Base-by-base conservation (phyloP, 1,140 invertebrate genomes). In the Parapsyche elsis region DNA sequence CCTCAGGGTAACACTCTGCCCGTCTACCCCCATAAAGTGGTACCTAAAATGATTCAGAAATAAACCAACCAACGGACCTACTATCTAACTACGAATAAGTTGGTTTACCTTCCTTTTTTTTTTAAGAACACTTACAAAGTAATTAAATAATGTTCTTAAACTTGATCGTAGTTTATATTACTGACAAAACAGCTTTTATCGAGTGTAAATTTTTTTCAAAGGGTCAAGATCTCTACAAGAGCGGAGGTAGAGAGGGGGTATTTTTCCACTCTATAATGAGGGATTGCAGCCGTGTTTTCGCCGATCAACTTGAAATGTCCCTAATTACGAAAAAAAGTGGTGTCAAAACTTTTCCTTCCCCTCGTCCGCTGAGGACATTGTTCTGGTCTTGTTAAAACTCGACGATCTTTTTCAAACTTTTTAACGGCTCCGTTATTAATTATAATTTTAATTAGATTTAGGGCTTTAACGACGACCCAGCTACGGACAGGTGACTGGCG, bases 401-500 rank as follows among this genome's bases (percentile, higher is more conserved):
- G 44, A n/a, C 26, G 38, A 46, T 38, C 71, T 67, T 74, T 46
- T 46, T 23, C 12, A 16, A 74, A 74, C 71, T 74, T 74, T 74
- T 46, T 74, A 74, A 74, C 21, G 71, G 71, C 45, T 16, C 71
- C 71, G 38, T 74, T 74, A 74, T 74, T 74, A 74, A 74, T 74
- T 74, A 74, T 74, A 74, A 74, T 74, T 74, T 74, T 74, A 74
- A 74, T 74, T 74, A 74, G 71, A 44, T 74, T 74, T 38, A 38
- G 30, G 30, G 30, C 30, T 38, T 38, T 38, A 38, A 38, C 57
- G 57, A 61, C 16, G 57, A 19, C 57, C 57, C 10, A 5, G 57
- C 57, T 21, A 38, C 7, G 30, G 57, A 61, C 57, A 61, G 57
- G 57, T 61, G 57, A 21, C 57, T 21, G 57, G 21, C 57, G 49